phyloP scores from a whole-genome alignment of 2,888 invertebrate species.

The Spodoptera littoralis region DNA sequence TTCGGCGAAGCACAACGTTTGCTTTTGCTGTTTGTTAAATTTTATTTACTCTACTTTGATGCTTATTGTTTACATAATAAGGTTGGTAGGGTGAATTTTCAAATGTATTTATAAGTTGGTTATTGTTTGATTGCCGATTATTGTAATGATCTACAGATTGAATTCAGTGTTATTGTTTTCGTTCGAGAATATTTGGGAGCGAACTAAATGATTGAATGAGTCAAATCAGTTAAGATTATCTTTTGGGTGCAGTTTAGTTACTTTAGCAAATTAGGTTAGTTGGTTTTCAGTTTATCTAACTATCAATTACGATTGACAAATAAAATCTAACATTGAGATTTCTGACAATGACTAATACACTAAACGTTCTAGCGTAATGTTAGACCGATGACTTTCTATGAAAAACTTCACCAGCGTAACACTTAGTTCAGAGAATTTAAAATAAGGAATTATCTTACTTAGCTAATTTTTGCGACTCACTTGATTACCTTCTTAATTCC shows the following conservation, averaged over 20 bases:
- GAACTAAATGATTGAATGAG: conserved; percentile 38
- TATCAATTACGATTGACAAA: no score
- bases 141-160: conserved; percentile 55
- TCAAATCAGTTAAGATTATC: not conserved
- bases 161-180: conserved; percentile 53
- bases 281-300: not conserved
- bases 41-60: conserved; percentile 49
- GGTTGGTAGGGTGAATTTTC: not conserved
- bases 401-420: no score
- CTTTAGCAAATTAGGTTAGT: not conserved
- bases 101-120: conserved; percentile 22
- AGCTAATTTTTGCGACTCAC: no score
- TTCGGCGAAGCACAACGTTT: conserved; percentile 76
- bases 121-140: conserved; percentile 47
- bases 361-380: no score
- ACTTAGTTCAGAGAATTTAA: no score
- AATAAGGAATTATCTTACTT: no score
- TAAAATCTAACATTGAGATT: no score
- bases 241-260: conserved; percentile 2
- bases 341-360: no score
- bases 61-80: conserved; percentile 37
- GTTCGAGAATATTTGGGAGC: conserved; percentile 40
- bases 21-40: conserved; percentile 56
- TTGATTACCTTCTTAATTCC: no score
- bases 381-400: no score